Base-by-base conservation (phyloP, 2,113 vertebrate genomes). In the Campylomormyrus tamandua region DNA sequence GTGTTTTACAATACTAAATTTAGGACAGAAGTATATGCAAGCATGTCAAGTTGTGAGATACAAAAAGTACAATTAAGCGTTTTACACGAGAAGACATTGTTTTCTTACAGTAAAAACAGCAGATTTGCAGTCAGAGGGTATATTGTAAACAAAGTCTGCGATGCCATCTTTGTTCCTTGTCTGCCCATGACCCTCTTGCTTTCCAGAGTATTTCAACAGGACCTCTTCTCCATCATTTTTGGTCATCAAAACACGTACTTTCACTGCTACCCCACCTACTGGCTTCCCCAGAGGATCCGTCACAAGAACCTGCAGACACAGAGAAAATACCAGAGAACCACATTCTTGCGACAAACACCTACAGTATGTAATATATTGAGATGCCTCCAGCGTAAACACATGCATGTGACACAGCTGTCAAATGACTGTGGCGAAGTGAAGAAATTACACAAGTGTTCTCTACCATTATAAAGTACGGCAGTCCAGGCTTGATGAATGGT, bases 401-500 rank as follows among this genome's bases (percentile, higher is more conserved):
- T 42, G 39, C 87, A 87, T 58, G 31, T 0, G 6, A 58, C 87
- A 45, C 77, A 45, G 21, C 4, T n/a, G 49, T 31, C 17, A 52
- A 7, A 89, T 50, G 31, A 52, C 8, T 31, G 27, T 77, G 62
- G n/a, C 10, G 10, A 89, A 27, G 35, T 5, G 15, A 56, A 3
- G 42, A 66, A 42, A 56, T 31, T 56, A 49, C n/a, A 50, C 3
- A 13, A 42, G 35, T 13, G 88, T 11, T 8, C 24, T 92, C 88
- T 85, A 98, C 98, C 97, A 97, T 97, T 89, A 98, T 92, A 87
- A 93, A 92, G 92, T 96, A 98, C 0, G 98, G 98, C 80, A 99
- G 96, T 21, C 96, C 96, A 2, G 98, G 98, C 92, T 98, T 99
- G 95, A 99, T 95, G 92, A 97, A 99, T 6, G 96, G 97, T 35